Conservation (phyloP, 2,797 vertebrate species). For the Myiotriccus ornatus region DNA sequence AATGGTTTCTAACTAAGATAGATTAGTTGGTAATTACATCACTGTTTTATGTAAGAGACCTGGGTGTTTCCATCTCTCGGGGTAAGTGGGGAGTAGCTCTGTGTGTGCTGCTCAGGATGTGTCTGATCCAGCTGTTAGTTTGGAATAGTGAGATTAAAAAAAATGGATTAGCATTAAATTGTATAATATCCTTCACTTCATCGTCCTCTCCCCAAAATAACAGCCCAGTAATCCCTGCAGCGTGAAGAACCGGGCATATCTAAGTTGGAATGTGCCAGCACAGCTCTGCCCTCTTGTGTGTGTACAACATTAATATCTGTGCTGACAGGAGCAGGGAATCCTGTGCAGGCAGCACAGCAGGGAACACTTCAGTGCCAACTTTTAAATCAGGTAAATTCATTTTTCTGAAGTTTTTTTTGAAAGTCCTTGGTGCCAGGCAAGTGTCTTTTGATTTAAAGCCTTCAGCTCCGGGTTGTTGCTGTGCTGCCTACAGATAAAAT, state of each 20-base stretch:
- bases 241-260: neutral
- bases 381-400: neutral
- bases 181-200: neutral
- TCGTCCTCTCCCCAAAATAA: neutral
- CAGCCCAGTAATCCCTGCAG: neutral
- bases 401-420: neutral
- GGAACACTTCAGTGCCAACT: neutral
- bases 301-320: neutral
- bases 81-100: neutral
- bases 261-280: neutral
- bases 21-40: neutral
- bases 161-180: neutral
- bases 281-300: constrained; percentile 53
- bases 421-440: neutral
- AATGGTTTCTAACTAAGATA: neutral
- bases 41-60: neutral
- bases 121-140: neutral
- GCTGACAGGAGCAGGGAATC: neutral
- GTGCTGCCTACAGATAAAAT: neutral
- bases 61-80: neutral
- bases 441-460: neutral
- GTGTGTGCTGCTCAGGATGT: neutral
- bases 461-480: neutral
- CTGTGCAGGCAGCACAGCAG: neutral
- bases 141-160: neutral